These are phyloP conservation scores for Cerastoderma edule DNA, from an alignment of 2,888 invertebrate genomes.

Conservation along the genomic window DNA sequence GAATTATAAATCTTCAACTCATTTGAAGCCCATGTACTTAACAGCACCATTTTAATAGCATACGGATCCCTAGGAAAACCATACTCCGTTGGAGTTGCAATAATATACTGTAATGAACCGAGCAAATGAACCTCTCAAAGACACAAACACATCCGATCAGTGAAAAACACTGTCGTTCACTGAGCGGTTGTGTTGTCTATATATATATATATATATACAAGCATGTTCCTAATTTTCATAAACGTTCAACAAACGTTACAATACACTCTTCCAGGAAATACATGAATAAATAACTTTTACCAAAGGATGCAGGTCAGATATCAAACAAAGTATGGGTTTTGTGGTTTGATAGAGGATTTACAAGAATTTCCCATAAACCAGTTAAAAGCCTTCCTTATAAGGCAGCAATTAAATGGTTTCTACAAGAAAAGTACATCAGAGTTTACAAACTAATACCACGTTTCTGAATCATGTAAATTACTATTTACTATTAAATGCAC, in stretches of 20 bases:
- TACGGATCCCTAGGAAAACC: neutral
- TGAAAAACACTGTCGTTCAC: too few species aligned
- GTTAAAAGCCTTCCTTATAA: conserved; percentile 12
- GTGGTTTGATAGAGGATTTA: too few species aligned
- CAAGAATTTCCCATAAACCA: too few species aligned
- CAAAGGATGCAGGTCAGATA: neutral
- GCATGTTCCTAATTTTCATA: too few species aligned
- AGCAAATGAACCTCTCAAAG: neutral
- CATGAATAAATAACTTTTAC: too few species aligned
- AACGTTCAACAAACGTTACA: too few species aligned
- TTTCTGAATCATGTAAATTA: neutral
- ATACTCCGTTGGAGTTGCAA: neutral
- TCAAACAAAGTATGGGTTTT: neutral
- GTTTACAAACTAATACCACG: neutral
- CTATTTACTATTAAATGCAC: too few species aligned
- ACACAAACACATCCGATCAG: neutral
- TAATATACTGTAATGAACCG: neutral
- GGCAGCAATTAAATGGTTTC: neutral
- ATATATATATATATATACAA: too few species aligned
- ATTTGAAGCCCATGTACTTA: neutral
- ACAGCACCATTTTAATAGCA: neutral
- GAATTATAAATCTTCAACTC: too few species aligned
- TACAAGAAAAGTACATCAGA: conserved; percentile 1
- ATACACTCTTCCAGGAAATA: too few species aligned
- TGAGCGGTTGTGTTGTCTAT: too few species aligned